Conservation (phyloP, 1,140 invertebrate genomes). For the Penaeus vannamei region DNA sequence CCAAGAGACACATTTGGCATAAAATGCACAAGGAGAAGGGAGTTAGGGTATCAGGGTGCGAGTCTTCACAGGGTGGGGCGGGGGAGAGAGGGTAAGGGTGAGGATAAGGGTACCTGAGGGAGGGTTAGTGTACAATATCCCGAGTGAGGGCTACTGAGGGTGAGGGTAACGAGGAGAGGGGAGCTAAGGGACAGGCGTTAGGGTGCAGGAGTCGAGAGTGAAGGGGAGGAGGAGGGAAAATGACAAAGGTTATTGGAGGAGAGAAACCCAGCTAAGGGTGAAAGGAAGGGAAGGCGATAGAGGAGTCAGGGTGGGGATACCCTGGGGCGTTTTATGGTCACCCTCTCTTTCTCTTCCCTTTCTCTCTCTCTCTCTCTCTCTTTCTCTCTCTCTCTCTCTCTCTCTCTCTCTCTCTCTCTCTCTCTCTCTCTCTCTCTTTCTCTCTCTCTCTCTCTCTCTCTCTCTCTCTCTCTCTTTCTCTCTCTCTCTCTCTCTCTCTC, state of each 20-base stretch:
- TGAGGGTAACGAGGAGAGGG: too few species aligned
- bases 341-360: not conserved
- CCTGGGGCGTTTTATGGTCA: not conserved
- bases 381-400: not conserved
- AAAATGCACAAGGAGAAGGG: too few species aligned
- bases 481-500: not conserved
- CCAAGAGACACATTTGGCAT: too few species aligned
- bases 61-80: too few species aligned
- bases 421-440: constrained; percentile 1
- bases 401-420: constrained; percentile 6
- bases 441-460: not conserved
- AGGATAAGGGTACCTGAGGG: too few species aligned
- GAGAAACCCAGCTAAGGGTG: not conserved
- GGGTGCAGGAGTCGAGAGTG: not conserved
- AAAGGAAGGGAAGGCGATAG: not conserved
- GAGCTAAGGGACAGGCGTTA: too few species aligned
- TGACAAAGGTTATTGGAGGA: not conserved
- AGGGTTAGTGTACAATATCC: too few species aligned
- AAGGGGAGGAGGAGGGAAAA: not conserved
- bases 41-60: too few species aligned
- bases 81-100: too few species aligned
- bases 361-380: not conserved
- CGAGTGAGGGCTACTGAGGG: too few species aligned
- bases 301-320: not conserved
- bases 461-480: not conserved